Evolutionary conservation across 2,888 invertebrate genomes (phyloP), one percentile per base, ranked within the genome.

Genomic region (Rhagonycha fulva): DNA sequence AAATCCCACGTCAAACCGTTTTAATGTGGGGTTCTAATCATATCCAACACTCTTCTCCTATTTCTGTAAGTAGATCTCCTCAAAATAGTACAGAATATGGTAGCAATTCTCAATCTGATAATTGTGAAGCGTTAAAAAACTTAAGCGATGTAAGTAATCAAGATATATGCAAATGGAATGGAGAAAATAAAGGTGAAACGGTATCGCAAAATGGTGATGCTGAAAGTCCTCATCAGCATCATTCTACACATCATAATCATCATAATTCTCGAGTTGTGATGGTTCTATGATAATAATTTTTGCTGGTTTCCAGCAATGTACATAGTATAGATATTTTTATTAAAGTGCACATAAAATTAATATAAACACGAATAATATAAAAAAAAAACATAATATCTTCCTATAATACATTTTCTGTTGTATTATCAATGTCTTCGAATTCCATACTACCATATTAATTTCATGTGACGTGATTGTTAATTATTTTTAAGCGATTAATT

Each of bases 1-100:
- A 91, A 72, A 93, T 92, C 80, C 93, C 94, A 0, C 90, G 97
- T 66, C 97, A 97, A 88, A 97, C 97, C 11, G 97, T 97, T 72
- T 91, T 97, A 63, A 97, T 97, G 97, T 97, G 97, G 97, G 97
- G 96, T 23, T 87, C 87, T 7, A 87, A 87, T 77, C 85, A 85
- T 77, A 81, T 83, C 24, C 82, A 81, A 63, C 82, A 81, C 61
- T 77, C 80, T 62, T 83, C 85, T 1, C 83, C 85, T 1, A 82
- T 84, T 11, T 82, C 82, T 5, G 78, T 79, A 19, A 83, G 84
- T 14, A 79, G 85, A 72, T 86, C 87, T 3, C 87, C 87, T 0
- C 76, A 81, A 80, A 81, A 72, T 78, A 84, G 62, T 80, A 83
- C 79, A 14, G 82, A 83, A 11, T 81, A 82, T 60, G 74, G 74